Base-by-base conservation (phyloP, 2,888 invertebrate species). In the Acronicta psi region DNA sequence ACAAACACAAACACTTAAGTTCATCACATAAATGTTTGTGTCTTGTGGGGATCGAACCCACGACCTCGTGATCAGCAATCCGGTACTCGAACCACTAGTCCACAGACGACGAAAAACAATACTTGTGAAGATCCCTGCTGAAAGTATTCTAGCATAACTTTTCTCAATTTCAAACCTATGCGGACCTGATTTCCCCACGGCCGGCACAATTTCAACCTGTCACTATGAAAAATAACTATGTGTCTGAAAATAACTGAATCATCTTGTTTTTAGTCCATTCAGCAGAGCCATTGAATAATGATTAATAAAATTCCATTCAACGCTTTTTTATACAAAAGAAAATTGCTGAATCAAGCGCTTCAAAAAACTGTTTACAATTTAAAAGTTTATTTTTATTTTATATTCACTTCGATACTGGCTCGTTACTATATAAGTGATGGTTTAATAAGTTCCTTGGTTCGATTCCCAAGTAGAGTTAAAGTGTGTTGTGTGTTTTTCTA, bases 211-310 rank as follows among this genome's bases (percentile, higher is more conserved):
- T 53, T 55, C 43, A 34, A 29, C 4, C 42, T 64, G 59, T 47
- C 70, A 44, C 43, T 8, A 14, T 57, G 56, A 73, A 64, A 66
- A 75, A 47, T 79, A 70, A 51, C 72, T 46, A 17, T 3, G 17
- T 10, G 25, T 43, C 52, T 40, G 51, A 17, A 59, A 63, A 34
- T 47, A 55, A 40, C 52, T 29, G 31, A 64, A 57, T 69, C 59
- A 63, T 58, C 51, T 59, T 31, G 51, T 46, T 68, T 55, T 53
- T 25, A 60, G n/a, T 11, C 31, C 34, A 58, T 67, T 60, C 43
- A 59, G 23, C 1, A 50, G 3, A 45, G n/a, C 45, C 38, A 44
- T 69, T 66, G 43, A 56, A 40, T 38, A 51, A 42, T 31, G 38
- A 52, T 51, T 42, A 68, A 66, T 70, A 25, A 40, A 50, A 16